phyloP scores from a whole-genome alignment of 2,888 invertebrate genomes.

The Scaptodrosophila latifasciaeformis region DNA sequence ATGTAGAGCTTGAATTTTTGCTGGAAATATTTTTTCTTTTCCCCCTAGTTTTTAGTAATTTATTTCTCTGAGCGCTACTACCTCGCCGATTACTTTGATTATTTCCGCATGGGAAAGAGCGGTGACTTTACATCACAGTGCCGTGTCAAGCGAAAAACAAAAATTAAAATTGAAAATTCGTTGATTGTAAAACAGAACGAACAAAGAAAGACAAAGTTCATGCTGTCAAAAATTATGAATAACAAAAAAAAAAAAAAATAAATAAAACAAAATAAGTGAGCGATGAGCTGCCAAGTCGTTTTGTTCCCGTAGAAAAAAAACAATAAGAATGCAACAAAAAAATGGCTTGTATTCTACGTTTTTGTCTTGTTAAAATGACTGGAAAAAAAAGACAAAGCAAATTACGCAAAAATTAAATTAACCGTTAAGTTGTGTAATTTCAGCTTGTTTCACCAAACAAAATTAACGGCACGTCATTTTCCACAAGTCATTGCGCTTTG shows the following conservation, averaged over 20 bases:
- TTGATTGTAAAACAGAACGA: slow-evolving; percentile 26
- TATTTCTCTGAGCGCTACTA: no score
- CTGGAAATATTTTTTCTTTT: no score
- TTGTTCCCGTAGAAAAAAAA: no score
- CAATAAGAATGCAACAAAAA: slow-evolving; percentile 35
- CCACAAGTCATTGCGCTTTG: slow-evolving; percentile 44
- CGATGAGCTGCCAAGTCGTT: slow-evolving; percentile 44
- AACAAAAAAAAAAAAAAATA: not conserved
- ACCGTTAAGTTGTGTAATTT: slow-evolving; percentile 62
- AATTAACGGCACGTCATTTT: slow-evolving; percentile 41
- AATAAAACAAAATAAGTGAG: slow-evolving; percentile 43
- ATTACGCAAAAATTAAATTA: slow-evolving; percentile 42
- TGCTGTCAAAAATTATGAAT: slow-evolving; percentile 51
- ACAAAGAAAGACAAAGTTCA: slow-evolving; percentile 37
- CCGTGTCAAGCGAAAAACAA: slow-evolving; percentile 20
- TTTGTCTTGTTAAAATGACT: slow-evolving; percentile 23
- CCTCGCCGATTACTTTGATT: no score
- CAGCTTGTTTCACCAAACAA: slow-evolving; percentile 20
- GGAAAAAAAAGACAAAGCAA: not conserved
- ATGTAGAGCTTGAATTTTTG: no score
- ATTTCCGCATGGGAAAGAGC: slow-evolving; percentile 45
- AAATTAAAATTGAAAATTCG: not conserved
- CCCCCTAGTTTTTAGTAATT: no score
- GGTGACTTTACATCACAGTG: slow-evolving; percentile 4
- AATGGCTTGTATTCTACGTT: slow-evolving; percentile 15